These are phyloP conservation scores for Rhinoptilus africanus DNA, from an alignment of 2,113 vertebrate genomes.

Conservation along the genomic window DNA sequence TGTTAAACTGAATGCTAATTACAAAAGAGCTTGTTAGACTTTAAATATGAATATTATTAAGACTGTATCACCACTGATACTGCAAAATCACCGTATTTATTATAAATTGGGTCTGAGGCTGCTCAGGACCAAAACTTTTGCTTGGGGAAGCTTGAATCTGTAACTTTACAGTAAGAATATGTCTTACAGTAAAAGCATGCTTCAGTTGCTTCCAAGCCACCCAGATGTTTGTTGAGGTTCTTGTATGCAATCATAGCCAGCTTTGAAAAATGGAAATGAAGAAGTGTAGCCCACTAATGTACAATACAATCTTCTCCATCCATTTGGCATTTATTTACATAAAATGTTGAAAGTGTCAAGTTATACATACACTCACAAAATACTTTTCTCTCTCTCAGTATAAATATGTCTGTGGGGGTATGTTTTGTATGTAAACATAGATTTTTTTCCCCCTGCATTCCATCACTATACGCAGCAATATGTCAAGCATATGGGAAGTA, in stretches of 20 bases:
- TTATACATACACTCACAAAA: neutral
- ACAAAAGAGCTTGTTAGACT: neutral
- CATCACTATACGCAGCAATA: neutral
- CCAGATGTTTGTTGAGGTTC: constrained; percentile 24
- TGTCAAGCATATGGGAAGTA: constrained; percentile 26
- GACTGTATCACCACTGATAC: neutral
- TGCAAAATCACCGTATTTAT: neutral
- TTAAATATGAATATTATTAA: neutral
- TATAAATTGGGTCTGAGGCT: neutral
- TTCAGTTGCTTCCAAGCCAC: neutral
- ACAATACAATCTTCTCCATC: neutral
- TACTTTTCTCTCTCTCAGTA: constrained; percentile 9
- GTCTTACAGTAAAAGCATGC: neutral
- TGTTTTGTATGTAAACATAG: neutral
- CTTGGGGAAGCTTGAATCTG: neutral
- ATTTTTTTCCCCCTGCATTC: neutral
- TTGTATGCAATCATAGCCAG: neutral
- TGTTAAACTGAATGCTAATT: constrained; percentile 41
- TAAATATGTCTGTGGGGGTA: constrained; percentile 6
- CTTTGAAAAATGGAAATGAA: constrained; percentile 18
- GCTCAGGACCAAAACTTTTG: neutral
- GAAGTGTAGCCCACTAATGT: neutral
- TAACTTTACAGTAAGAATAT: neutral
- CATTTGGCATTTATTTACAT: constrained; percentile 40
- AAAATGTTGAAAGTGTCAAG: constrained; percentile 1